Conservation (phyloP, 92 coral and sea anemone species). For the Umimayanthus kanabou region DNA sequence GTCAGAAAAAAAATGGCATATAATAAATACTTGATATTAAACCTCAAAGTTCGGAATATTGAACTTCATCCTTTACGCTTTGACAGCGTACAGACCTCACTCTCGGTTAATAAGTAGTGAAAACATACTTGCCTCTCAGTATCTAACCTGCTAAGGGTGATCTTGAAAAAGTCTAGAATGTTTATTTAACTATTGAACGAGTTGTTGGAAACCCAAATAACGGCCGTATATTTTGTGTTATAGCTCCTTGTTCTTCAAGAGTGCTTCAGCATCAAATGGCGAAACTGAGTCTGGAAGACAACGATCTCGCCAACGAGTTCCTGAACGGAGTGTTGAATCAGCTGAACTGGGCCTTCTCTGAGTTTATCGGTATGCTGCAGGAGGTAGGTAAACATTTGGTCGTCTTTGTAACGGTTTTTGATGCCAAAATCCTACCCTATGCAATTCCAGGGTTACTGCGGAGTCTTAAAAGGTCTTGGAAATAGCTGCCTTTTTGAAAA, state of each 20-base stretch:
- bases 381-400: slow-evolving; percentile 57
- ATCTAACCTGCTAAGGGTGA: no score
- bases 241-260: slow-evolving; percentile 86
- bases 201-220: no score
- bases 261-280: slow-evolving; percentile 76
- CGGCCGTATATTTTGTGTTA: slow-evolving; percentile 33
- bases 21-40: no score
- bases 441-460: background rate
- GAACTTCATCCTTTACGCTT: no score
- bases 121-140: no score
- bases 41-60: no score
- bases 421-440: background rate
- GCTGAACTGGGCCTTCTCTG: slow-evolving; percentile 99
- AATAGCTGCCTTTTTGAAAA: no score
- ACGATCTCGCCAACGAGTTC: slow-evolving; percentile 81
- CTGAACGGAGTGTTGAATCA: slow-evolving; percentile 94
- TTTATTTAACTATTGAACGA: no score
- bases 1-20: no score
- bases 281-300: slow-evolving; percentile 75
- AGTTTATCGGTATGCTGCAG: slow-evolving; percentile 97
- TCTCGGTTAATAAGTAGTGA: no score
- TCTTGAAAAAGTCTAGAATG: no score
- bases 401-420: background rate
- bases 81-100: no score
- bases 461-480: background rate